phyloP scores from a whole-genome alignment of 2,888 invertebrate species.

The Cheilosia soror region DNA sequence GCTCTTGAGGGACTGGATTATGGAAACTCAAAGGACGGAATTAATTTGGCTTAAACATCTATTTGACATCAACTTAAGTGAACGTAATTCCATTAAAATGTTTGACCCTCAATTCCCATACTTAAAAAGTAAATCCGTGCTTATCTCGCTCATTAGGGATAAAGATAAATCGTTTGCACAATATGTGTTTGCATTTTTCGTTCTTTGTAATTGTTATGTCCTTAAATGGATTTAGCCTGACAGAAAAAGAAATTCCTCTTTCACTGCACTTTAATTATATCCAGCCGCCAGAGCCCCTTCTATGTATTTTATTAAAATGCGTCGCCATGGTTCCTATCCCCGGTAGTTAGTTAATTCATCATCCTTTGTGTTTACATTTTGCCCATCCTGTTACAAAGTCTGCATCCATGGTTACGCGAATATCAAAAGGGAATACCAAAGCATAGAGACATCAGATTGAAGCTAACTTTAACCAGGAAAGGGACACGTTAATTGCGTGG shows the following conservation, averaged over 20 bases:
- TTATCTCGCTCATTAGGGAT: no score
- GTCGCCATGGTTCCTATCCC: constrained; percentile 30
- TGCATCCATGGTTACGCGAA: constrained; percentile 64
- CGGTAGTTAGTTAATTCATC: neutral
- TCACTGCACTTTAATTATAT: neutral
- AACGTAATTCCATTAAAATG: no score
- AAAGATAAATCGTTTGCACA: no score
- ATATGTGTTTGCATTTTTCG: no score
- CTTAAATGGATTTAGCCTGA: neutral
- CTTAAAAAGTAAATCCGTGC: no score
- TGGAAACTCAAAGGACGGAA: no score
- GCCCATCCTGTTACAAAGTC: constrained; percentile 43
- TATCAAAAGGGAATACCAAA: constrained; percentile 59
- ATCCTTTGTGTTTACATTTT: constrained; percentile 62
- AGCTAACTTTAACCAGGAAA: neutral
- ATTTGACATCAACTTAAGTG: no score
- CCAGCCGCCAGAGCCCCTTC: neutral
- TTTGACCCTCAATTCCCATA: no score
- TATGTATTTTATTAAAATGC: constrained; percentile 50
- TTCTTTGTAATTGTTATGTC: no score
- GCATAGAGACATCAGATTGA: neutral
- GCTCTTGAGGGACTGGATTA: no score
- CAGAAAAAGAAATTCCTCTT: neutral
- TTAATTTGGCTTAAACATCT: no score
- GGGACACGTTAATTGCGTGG: neutral